Base-by-base conservation (phyloP, 2,888 invertebrate genomes). In the Caenorhabditis zanzibari region DNA sequence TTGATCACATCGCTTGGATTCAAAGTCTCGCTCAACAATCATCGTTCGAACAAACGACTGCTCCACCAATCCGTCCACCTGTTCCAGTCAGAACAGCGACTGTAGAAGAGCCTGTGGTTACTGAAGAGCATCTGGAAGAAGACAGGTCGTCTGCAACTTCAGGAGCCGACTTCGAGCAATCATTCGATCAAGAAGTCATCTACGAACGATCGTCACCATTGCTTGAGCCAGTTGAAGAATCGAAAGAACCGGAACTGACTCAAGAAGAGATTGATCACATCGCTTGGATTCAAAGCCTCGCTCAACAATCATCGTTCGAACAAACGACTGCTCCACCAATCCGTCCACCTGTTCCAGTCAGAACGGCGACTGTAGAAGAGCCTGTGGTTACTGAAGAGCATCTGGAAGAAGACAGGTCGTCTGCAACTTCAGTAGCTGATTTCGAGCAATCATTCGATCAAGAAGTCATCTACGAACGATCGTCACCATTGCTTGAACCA, bases 1-100 rank as follows among this genome's bases (percentile, higher is more conserved):
- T 84, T 32, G 84, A 82, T 24, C 85, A 85, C 56, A 85, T 85
- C 49, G 82, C 80, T 0, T 66, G 72, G 61, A 82, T 82, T 35
- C 79, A 79, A 32, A 82, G 75, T 71, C 41, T 82, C 19, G 77
- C 82, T n/a, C 64, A 82, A 35, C 74, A 76, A 26, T 73, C 63
- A 12, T 74, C 80, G 22, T 72, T 82, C 68, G 79, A 82, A n/a
- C 26, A 64, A 26, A 32, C 54, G 28, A 6, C 73, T n/a, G 52
- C 56, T 16, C 38, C 54, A 19, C 54, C 74, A 49, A 28, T 10
- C 19, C 59, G 56, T 14, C 73, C 81, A 41, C 63, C 61, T 41
- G 44, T 66, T 28, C 75, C 75, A 19, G 32, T 24, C 12, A 35
- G 64, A 44, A 38, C 56, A 6, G 64, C 64, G 19, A 75, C 75